A percentile compares a stretch with the other conserved stretches of the same genome.
These are phyloP conservation scores for Bothrops jararaca DNA, from an alignment of 2,113 vertebrate genomes.

Conservation along the genomic window DNA sequence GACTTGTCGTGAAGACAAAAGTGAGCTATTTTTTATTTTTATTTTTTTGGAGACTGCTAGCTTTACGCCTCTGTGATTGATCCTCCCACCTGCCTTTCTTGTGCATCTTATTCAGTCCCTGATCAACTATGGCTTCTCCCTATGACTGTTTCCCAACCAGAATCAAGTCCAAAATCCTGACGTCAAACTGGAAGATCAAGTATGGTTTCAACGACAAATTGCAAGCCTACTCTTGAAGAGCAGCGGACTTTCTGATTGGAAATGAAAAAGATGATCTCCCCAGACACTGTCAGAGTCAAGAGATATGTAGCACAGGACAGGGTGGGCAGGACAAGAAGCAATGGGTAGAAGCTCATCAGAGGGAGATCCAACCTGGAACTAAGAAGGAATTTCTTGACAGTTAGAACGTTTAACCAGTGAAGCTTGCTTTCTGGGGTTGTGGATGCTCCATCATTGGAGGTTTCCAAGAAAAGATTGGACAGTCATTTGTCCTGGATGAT, in stretches of 20 bases:
- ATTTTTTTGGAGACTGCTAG: neutral
- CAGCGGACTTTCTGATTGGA: neutral
- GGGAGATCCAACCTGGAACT: neutral
- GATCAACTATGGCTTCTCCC: neutral
- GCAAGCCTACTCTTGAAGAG: neutral
- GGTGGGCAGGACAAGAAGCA: neutral
- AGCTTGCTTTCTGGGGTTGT: neutral
- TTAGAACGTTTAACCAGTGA: neutral
- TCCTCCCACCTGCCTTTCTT: constrained; percentile 35
- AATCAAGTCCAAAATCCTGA: neutral
- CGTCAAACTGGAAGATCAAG: neutral
- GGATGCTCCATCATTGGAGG: neutral
- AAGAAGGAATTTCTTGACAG: neutral
- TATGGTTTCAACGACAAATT: neutral
- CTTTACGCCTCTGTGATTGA: neutral
- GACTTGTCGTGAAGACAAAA: constrained; percentile 30
- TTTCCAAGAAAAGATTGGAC: neutral
- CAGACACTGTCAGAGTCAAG: neutral
- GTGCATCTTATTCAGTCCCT: constrained; percentile 7
- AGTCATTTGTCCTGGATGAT: neutral
- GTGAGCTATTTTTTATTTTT: too few relatives aligned
- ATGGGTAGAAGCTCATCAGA: neutral
- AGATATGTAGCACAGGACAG: neutral
- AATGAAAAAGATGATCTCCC: neutral
- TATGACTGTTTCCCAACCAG: neutral